Evolutionary conservation across 2,113 vertebrate genomes (phyloP), one percentile per base, ranked within the genome.

Genomic region (Leptobrachium ailaonicum): DNA sequence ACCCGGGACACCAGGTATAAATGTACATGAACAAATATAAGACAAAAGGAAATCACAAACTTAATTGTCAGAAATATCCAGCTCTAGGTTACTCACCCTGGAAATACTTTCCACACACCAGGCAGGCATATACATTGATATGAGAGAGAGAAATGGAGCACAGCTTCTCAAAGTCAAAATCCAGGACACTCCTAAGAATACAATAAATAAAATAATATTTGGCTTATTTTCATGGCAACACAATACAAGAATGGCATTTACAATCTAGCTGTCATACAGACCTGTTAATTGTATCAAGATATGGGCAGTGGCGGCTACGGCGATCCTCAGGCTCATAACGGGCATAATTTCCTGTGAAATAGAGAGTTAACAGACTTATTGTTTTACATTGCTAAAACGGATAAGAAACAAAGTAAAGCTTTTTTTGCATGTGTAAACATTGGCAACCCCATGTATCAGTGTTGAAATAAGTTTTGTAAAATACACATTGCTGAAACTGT

Each of bases 131-230:
- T 0, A 94, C 97, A 0, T 98, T 99, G 82, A 99, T 99, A 86
- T 99, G 97, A 0, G 97, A 98, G 11, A 99, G 94, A 0, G 97
- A 98, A 72, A 99, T 95, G 56, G 97, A 99, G 83, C 97, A 99
- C 43, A 99, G 93, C 84, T 99, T 98, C 91, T 99, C 97, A 47
- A 99, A 99, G 85, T 99, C 97, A 0, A 99, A 99, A 85, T 98
- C 97, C 88, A 99, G 85, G 76, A 99, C 95, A 5, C 97, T 98
- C 94, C 97, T 98, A 75, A 62, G 20, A 67, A 40, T 43, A 50
- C 2, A 69, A 14, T 40, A 10, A 12, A 32, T 2, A 32, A 45
- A 0, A 71, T 7, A 6, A 13, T 11, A 12, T 68, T 68, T 50
- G 50, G 1, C 2, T 58, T 12, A 60, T 45, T 9, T 1, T 53